Base-by-base conservation (phyloP, 1,140 invertebrate species). In the Ectropis grisescens region DNA sequence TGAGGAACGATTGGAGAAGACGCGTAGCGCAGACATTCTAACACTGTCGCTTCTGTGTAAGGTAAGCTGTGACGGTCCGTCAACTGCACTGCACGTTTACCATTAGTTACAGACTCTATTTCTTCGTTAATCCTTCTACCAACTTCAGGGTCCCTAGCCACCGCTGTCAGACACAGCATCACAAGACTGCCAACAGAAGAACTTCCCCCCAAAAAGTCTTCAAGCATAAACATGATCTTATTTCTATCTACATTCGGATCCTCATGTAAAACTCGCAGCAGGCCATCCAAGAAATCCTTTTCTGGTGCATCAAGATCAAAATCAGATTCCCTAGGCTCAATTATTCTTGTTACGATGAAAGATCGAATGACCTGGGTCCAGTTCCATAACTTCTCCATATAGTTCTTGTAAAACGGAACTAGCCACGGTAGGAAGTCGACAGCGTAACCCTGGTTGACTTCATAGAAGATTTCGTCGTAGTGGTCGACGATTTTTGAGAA, bases 1-100 rank as follows among this genome's bases (percentile, higher is more conserved):
- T 96, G 94, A 1, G 95, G 95, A 0, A 97, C 94, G 35, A 97
- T 95, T 0, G 94, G 94, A 0, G 94, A 96, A 1, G 92, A 90
- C 0, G 93, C 89, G 36, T 90, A 83, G 30, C 95, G 76, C 1
- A 96, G 79, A 1, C 90, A 87, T 81, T 97, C 95, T 41, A 90
- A 82, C 8, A 96, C 85, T 0, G 91, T 90, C 0, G 93, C 91
- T 82, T 95, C 91, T 0, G 91, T 92, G 70, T 93, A 96, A 0
- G 93, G 91, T 85, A 97, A 85, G 1, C 55, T 58, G 1, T 82
- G 68, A 57, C 88, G 85, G 46, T 96, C 88, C 16, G 87, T 80
- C 0, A 95, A 55, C 1, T 84, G 86, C 0, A 93, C 85, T 8
- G 70, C 59, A 1, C 85, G 66, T 10, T 76, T 58, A 0, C 84